A percentile compares a stretch with the other conserved stretches of the same genome.
Conservation (phyloP, 2,113 vertebrate species). For the Globicephala melas region DNA sequence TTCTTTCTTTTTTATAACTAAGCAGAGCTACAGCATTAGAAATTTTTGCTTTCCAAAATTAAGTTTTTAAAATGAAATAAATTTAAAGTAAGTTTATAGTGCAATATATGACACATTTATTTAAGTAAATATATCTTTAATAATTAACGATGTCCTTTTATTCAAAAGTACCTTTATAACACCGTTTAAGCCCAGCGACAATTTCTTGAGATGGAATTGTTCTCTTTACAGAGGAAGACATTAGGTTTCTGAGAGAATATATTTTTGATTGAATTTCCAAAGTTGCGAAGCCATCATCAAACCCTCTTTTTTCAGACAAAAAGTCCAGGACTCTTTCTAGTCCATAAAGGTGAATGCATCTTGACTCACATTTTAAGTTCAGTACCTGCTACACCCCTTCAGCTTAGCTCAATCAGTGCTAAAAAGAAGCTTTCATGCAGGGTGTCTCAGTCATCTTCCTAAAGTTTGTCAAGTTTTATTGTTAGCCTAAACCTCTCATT, state of each 20-base stretch:
- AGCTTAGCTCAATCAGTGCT: background rate
- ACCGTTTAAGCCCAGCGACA: background rate
- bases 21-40: background rate
- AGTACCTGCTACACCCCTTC: background rate
- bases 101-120: background rate
- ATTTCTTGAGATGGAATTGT: background rate
- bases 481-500: background rate
- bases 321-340: background rate
- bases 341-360: background rate
- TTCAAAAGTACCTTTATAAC: background rate
- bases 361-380: background rate
- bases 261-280: background rate
- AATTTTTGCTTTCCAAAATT: background rate
- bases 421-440: background rate
- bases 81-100: background rate
- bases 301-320: background rate
- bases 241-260: background rate
- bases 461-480: background rate
- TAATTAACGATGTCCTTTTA: background rate
- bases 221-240: background rate
- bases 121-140: background rate
- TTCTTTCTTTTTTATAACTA: background rate
- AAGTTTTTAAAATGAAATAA: background rate
- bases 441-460: background rate
- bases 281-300: background rate